Percentiles rank a stretch among this genome's conserved stretches.
Conservation (phyloP, 2,113 vertebrate genomes). For the Microcebus ravelobensis region DNA sequence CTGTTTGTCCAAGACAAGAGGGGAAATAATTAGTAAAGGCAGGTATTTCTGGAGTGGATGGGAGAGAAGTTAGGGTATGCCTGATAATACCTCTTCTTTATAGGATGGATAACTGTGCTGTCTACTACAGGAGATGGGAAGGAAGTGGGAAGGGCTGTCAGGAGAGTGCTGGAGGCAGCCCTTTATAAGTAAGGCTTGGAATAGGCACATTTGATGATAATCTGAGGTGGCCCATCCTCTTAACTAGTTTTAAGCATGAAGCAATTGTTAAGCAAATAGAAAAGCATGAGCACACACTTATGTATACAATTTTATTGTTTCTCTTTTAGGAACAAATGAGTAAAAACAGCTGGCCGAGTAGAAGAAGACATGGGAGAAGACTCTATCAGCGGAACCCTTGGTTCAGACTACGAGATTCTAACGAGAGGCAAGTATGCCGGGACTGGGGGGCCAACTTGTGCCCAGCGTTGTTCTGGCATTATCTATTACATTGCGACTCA, state of each 20-base stretch:
- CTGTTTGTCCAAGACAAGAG: neutral
- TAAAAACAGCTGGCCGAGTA: constrained; percentile 82
- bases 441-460: neutral
- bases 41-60: neutral
- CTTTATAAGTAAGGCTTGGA: neutral
- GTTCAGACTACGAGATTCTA: constrained; percentile 39
- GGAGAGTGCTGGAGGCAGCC: neutral
- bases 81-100: neutral
- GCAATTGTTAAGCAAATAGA: neutral
- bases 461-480: rapidly evolving
- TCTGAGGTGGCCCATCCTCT: neutral
- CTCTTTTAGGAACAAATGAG: constrained; percentile 83
- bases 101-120: neutral
- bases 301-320: neutral
- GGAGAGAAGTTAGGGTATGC: neutral
- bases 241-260: neutral
- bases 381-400: constrained; percentile 34
- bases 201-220: neutral
- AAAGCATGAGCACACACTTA: rapidly evolving
- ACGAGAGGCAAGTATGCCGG: constrained; percentile 82
- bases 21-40: neutral
- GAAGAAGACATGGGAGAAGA: constrained; percentile 76
- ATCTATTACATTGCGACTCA: rapidly evolving
- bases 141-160: neutral
- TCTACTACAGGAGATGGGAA: neutral